These are phyloP conservation scores for Enteromius unitaeniatus DNA, from an alignment of 2,797 vertebrate species.

Conservation along the genomic window DNA sequence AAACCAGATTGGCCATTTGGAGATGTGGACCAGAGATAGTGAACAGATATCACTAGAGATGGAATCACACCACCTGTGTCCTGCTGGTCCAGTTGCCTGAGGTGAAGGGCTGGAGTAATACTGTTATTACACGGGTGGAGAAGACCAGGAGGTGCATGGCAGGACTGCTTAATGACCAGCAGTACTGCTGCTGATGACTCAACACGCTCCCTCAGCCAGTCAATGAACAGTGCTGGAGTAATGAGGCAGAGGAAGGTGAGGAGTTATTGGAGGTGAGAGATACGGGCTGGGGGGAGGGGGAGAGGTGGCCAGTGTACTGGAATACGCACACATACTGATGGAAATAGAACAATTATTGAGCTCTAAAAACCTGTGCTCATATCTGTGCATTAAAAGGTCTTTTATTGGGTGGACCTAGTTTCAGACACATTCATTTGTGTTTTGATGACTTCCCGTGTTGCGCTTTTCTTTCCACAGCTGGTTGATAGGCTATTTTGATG, in stretches of 20 bases:
- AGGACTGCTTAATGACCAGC: slow-evolving; percentile 49
- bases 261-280: slow-evolving; percentile 28
- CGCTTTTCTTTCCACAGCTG: background rate
- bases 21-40: slow-evolving; percentile 51
- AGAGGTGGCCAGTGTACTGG: slow-evolving; percentile 50
- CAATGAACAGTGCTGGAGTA: slow-evolving; percentile 49
- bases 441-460: background rate
- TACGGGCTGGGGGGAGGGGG: slow-evolving; percentile 5
- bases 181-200: slow-evolving; percentile 34
- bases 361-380: background rate
- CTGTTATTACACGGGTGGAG: slow-evolving; percentile 38
- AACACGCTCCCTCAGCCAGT: slow-evolving; percentile 38
- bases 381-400: background rate
- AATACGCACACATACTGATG: slow-evolving; percentile 18
- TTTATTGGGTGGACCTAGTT: background rate
- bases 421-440: slow-evolving; percentile 1
- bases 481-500: background rate
- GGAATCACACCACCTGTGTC: slow-evolving; percentile 49
- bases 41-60: slow-evolving; percentile 40
- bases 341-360: background rate
- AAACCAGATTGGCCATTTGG: slow-evolving; percentile 56
- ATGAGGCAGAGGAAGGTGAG: slow-evolving; percentile 48
- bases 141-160: slow-evolving; percentile 4
- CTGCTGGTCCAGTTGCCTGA: slow-evolving; percentile 38
- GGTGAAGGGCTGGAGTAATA: slow-evolving; percentile 16